These are phyloP conservation scores for Atopsyche davidsoni DNA, from an alignment of 1,140 invertebrate species.

Conservation along the genomic window DNA sequence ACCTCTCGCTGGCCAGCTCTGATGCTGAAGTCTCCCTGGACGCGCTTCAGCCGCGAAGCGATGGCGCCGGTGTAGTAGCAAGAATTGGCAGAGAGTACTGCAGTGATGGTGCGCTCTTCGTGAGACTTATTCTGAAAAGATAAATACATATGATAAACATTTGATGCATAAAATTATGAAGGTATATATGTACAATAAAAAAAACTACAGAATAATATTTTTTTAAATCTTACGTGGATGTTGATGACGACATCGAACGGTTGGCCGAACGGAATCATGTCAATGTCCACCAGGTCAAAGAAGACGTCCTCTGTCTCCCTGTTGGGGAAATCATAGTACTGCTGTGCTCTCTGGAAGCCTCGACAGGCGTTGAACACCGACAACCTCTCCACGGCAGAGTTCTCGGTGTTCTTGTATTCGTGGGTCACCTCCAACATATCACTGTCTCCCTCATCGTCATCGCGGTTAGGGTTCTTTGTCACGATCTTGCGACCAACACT, in stretches of 20 bases:
- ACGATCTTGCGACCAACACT: slow-evolving; percentile 68
- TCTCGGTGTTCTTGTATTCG: slow-evolving; percentile 66
- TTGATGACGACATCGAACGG: slow-evolving; percentile 60
- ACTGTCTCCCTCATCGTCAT: slow-evolving; percentile 56
- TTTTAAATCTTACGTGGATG: slow-evolving; percentile 46
- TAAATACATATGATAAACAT: neutral
- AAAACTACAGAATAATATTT: neutral
- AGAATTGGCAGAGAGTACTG: slow-evolving; percentile 55
- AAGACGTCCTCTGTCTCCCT: slow-evolving; percentile 55
- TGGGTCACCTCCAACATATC: slow-evolving; percentile 63
- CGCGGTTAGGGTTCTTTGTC: slow-evolving; percentile 59
- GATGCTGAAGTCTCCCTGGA: slow-evolving; percentile 54
- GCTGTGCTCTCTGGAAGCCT: slow-evolving; percentile 52
- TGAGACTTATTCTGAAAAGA: slow-evolving; percentile 56
- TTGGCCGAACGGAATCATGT: slow-evolving; percentile 58
- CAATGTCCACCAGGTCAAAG: slow-evolving; percentile 64
- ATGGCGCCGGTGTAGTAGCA: slow-evolving; percentile 67
- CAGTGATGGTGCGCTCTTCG: slow-evolving; percentile 56
- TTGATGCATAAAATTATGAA: neutral
- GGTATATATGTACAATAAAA: neutral
- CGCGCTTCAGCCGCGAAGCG: slow-evolving; percentile 57
- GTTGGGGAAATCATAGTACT: slow-evolving; percentile 53
- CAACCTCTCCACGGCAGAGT: slow-evolving; percentile 55
- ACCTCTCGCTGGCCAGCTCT: slow-evolving; percentile 50
- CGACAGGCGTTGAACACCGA: slow-evolving; percentile 59